Conservation (phyloP, 2,797 vertebrate species). For the Pristis pectinata region DNA sequence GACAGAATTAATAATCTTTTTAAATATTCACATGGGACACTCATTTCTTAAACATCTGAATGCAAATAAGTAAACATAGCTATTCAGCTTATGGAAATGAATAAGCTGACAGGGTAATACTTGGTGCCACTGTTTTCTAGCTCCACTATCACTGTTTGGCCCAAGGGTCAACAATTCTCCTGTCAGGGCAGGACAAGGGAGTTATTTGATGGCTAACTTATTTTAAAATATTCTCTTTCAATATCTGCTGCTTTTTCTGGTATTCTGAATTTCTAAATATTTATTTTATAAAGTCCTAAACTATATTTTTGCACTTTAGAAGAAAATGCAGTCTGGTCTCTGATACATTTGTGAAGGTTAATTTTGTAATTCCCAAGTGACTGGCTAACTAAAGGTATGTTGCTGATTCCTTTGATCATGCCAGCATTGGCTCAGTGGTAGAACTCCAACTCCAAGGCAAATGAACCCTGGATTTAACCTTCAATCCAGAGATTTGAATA, state of each 20-base stretch:
- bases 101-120: background rate
- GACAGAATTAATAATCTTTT: background rate
- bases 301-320: no score
- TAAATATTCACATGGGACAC: background rate
- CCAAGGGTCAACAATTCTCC: no score
- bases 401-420: no score
- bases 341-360: no score
- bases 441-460: no score
- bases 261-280: background rate
- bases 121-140: background rate
- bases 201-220: background rate
- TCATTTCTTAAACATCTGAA: background rate
- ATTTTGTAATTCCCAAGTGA: no score
- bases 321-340: no score
- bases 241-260: background rate
- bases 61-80: background rate
- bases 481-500: no score
- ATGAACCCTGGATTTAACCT: no score
- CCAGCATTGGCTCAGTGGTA: no score
- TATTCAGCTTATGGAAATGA: background rate
- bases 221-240: background rate
- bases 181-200: background rate
- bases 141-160: background rate
- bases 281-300: no score
- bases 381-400: no score